phyloP scores from a whole-genome alignment of 2,888 invertebrate genomes.

The Xanthia togata region DNA sequence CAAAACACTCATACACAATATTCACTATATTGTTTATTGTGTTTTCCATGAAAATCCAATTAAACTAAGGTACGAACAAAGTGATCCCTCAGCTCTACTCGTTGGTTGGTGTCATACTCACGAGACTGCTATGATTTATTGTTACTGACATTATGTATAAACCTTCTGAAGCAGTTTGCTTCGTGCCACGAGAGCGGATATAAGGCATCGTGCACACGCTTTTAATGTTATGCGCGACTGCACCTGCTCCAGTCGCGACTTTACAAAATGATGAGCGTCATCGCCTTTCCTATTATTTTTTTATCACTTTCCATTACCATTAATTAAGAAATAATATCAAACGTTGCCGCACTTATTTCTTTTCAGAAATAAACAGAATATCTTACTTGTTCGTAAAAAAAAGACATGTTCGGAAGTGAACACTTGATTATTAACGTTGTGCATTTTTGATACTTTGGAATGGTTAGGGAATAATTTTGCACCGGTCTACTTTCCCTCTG shows the following conservation, averaged over 20 bases:
- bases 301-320: background rate
- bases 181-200: background rate
- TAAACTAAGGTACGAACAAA: background rate
- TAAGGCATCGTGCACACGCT: slow-evolving; percentile 1
- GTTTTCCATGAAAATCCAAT: background rate
- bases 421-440: no score
- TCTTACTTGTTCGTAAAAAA: background rate
- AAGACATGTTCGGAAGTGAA: no score
- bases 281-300: background rate
- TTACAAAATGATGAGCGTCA: background rate
- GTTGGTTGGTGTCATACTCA: background rate
- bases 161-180: background rate
- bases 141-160: background rate
- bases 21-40: background rate
- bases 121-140: background rate
- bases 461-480: no score
- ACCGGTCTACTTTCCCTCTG: no score
- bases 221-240: background rate
- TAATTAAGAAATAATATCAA: background rate
- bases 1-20: background rate
- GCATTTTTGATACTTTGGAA: no score
- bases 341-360: background rate
- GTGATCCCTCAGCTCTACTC: no score
- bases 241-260: slow-evolving; percentile 3
- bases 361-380: background rate